phyloP scores from a whole-genome alignment of 2,888 invertebrate species.

The Odontocolon sp. region DNA sequence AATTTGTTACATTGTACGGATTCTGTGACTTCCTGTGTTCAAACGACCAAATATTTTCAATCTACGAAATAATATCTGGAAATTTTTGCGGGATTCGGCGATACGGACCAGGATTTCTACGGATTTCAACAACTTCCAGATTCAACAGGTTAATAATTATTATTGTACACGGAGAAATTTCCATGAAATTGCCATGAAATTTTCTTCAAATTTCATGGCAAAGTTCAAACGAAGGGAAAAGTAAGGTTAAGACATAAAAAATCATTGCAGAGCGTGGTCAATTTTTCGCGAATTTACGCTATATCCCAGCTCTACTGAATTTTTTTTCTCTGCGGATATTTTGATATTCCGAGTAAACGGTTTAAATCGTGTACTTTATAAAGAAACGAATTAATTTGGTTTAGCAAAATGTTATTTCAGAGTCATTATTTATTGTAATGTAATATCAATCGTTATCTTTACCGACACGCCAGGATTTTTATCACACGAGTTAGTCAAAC shows the following conservation, averaged over 20 bases:
- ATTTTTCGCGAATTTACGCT: too few relatives aligned
- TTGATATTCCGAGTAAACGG: background rate
- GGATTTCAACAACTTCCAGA: slow-evolving; percentile 7
- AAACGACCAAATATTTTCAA: too few relatives aligned
- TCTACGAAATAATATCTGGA: too few relatives aligned
- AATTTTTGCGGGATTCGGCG: background rate
- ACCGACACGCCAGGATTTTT: background rate
- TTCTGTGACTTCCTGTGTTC: slow-evolving; percentile 14
- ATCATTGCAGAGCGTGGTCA: too few relatives aligned
- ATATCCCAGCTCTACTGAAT: too few relatives aligned
- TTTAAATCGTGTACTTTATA: background rate
- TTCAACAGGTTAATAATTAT: background rate
- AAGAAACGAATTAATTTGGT: background rate
- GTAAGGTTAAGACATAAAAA: too few relatives aligned
- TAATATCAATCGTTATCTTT: background rate
- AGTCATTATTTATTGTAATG: background rate
- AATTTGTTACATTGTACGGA: background rate
- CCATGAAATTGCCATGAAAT: too few relatives aligned
- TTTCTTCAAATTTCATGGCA: too few relatives aligned
- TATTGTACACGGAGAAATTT: background rate
- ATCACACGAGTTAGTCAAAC: background rate
- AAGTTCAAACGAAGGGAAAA: too few relatives aligned
- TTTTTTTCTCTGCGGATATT: too few relatives aligned
- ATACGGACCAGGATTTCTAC: background rate
- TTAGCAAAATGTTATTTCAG: background rate